phyloP scores from a whole-genome alignment of 2,113 vertebrate genomes.

The crab-eating macaque (Macaca fascicularis) region DNA sequence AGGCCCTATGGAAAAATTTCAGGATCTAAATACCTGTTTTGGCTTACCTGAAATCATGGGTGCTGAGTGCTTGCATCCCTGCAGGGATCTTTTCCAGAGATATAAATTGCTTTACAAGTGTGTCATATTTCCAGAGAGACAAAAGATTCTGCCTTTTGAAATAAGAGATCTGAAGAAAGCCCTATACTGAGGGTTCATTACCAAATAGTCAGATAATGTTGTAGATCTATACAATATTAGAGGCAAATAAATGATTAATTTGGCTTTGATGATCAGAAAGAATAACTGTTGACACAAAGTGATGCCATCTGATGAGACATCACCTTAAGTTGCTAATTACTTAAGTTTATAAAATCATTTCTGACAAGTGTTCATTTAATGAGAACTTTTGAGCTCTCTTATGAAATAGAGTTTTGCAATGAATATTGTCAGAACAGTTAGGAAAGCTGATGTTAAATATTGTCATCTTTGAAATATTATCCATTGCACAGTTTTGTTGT shows the following conservation, averaged over 20 bases:
- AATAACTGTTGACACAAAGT: slow-evolving; percentile 34
- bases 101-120: not conserved
- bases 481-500: not conserved
- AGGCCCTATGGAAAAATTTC: not conserved
- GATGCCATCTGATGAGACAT: slow-evolving; percentile 6
- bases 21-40: not conserved
- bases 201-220: slow-evolving; percentile 9
- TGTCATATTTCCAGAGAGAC: slow-evolving; percentile 52
- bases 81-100: not conserved
- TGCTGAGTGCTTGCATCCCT: not conserved
- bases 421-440: not conserved
- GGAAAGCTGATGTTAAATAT: not conserved
- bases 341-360: slow-evolving; percentile 46
- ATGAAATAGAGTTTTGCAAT: slow-evolving; percentile 47
- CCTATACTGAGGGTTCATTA: not conserved
- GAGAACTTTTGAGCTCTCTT: not conserved
- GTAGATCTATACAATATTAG: not conserved
- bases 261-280: slow-evolving; percentile 59
- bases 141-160: slow-evolving; percentile 61
- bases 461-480: slow-evolving; percentile 29
- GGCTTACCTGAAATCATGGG: not conserved
- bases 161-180: slow-evolving; percentile 57
- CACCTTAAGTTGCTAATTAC: slow-evolving; percentile 37
- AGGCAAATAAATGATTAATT: slow-evolving; percentile 56
- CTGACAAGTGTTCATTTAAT: slow-evolving; percentile 17